Evolutionary conservation across 2,797 vertebrate species (phyloP).

Genomic region (Tauraco hartlaubi): DNA sequence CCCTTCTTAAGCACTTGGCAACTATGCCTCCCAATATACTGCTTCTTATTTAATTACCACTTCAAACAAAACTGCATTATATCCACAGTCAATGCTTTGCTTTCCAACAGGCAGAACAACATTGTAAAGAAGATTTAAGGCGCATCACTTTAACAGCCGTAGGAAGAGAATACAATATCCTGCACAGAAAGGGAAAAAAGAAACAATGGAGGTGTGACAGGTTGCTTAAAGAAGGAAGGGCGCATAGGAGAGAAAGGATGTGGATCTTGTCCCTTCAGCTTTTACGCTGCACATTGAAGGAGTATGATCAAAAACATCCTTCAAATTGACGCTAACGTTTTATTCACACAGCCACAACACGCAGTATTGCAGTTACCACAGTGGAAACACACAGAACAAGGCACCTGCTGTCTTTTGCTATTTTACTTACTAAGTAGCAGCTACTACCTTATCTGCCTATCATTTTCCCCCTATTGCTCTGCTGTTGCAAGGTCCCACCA

Average conservation of each 20-base stretch:
- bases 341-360: not conserved
- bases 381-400: not conserved
- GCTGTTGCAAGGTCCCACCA: not conserved
- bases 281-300: not conserved
- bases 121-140: conserved; percentile 21
- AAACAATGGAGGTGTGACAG: not conserved
- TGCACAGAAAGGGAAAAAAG: not conserved
- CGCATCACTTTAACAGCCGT: not conserved
- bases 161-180: not conserved
- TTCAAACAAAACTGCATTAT: conserved; percentile 9
- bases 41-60: conserved; percentile 29
- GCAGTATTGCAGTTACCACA: not conserved
- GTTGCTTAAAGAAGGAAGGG: not conserved
- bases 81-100: not conserved
- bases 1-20: conserved; percentile 7
- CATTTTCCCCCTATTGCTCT: not conserved
- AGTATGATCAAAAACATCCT: not conserved
- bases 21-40: not conserved
- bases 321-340: not conserved
- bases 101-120: conserved; percentile 3
- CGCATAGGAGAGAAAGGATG: not conserved
- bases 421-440: not conserved
- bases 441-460: not conserved
- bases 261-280: not conserved
- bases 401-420: not conserved